Evolutionary conservation across 2,113 vertebrate species (phyloP).

Genomic region (Anser brachyrhynchus): DNA sequence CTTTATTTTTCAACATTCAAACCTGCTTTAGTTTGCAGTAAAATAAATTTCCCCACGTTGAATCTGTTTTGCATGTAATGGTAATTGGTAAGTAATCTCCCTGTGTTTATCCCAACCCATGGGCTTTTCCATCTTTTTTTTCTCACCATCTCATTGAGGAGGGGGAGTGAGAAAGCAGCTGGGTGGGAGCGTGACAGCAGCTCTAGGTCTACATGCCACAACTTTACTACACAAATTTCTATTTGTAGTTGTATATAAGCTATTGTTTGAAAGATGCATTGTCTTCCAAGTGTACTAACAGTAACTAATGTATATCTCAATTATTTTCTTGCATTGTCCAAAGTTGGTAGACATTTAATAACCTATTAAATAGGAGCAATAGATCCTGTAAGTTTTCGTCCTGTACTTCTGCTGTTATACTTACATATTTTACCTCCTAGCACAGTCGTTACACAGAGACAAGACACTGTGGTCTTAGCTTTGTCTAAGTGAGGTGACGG

Average conservation of each 20-base stretch:
- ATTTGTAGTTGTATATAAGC: background rate
- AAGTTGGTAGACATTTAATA: background rate
- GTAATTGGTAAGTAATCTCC: background rate
- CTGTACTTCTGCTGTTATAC: background rate
- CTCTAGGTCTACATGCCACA: too few relatives aligned
- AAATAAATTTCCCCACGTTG: background rate
- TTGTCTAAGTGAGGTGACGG: background rate
- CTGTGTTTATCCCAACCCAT: too few relatives aligned
- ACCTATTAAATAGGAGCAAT: background rate
- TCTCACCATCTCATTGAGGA: background rate
- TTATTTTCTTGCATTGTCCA: background rate
- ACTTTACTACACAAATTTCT: background rate
- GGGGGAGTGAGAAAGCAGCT: background rate
- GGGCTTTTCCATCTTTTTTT: background rate
- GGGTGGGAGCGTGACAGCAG: background rate
- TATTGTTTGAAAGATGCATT: background rate
- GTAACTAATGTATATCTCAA: background rate
- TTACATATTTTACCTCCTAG: background rate
- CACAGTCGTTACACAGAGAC: too few relatives aligned
- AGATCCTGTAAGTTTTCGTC: background rate
- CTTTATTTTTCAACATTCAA: background rate
- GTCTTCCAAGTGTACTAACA: background rate
- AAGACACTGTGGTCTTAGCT: accelerated
- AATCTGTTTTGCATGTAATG: background rate
- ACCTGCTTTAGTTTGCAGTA: background rate